Evolutionary conservation across 2,113 vertebrate species (phyloP), one percentile per base, ranked within the genome.

Genomic region (Melanocharis versteri): DNA sequence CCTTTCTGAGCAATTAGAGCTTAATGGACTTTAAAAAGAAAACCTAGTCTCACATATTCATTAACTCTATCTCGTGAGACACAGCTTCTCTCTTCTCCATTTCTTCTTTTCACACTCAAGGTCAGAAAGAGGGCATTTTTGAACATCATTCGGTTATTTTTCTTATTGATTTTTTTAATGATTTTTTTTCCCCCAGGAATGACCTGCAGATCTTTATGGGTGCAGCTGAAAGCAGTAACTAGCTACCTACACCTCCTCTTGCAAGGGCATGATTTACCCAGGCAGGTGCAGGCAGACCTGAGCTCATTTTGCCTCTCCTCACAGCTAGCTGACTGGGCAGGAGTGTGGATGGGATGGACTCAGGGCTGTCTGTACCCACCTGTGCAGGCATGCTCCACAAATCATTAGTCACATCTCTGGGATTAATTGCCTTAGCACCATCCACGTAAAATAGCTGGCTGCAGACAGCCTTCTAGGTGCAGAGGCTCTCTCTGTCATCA

Each of bases 21-120:
- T n/a, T 93, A 96, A 96, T 96, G 96, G 90, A 45, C 68, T 83
- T 86, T 39, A 48, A 77, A 93, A 93, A 94, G 42, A 83, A 94
- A 69, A 45, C 13, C 2, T 64, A 44, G 51, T 83, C 85, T 96
- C 42, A 72, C 24, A n/a, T 88, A 86, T 92, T 92, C 94, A 87
- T 94, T 88, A 94, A 31, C 27, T 78, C 5, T 70, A 22, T 44
- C 79, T 89, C 18, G 7, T 45, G 72, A 78, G 88, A 83, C n/a
- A 60, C 20, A 66, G 40, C 2, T 93, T 4, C 54, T 65, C 23
- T 93, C n/a, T 72, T 91, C 50, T 86, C 21, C 21, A 27, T 86
- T 92, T 86, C 42, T 92, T 89, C 21, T 73, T 83, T 83, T 77
- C 60, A 80, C 51, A 60, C 19, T 58, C 21, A 56, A 24, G 20